Percentiles rank a stretch among this genome's conserved stretches.
Conservation (phyloP, 2,113 vertebrate genomes). For the Scolopax mira region DNA sequence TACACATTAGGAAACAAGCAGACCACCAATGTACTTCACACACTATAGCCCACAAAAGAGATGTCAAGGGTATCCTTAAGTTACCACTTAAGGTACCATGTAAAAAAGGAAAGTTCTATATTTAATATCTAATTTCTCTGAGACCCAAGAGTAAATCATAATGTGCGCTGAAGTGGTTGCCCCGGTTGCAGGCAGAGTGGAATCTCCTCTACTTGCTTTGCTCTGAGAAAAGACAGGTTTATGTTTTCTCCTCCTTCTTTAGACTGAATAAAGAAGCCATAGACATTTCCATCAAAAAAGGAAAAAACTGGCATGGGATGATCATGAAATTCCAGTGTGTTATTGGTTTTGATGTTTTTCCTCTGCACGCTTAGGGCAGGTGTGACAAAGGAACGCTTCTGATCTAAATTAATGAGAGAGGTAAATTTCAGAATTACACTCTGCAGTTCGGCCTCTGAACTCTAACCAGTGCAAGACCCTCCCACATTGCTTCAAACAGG, state of each 20-base stretch:
- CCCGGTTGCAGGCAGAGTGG: not conserved
- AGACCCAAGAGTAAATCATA: not conserved
- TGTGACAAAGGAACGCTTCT: not conserved
- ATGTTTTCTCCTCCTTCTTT: not conserved
- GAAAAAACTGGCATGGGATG: not conserved
- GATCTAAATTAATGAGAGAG: not conserved
- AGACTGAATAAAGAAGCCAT: not conserved
- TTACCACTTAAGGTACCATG: fast-evolving
- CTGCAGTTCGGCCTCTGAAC: not conserved
- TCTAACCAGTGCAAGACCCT: not conserved
- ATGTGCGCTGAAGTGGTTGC: not conserved
- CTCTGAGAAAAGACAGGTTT: not conserved
- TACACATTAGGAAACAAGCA: not conserved
- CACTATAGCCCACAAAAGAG: not conserved
- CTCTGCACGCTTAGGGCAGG: not conserved
- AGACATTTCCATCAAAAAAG: not conserved
- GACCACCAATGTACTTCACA: not conserved
- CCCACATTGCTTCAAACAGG: not conserved
- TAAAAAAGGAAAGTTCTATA: not conserved
- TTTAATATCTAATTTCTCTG: not conserved
- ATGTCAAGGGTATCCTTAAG: not conserved
- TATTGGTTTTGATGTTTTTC: not conserved
- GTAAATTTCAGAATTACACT: not conserved
- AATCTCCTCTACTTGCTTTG: not conserved
- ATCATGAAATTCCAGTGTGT: not conserved